Evolutionary conservation across 2,113 vertebrate species (phyloP), one percentile per base, ranked within the genome.

Genomic region (Coracopsis vasa): DNA sequence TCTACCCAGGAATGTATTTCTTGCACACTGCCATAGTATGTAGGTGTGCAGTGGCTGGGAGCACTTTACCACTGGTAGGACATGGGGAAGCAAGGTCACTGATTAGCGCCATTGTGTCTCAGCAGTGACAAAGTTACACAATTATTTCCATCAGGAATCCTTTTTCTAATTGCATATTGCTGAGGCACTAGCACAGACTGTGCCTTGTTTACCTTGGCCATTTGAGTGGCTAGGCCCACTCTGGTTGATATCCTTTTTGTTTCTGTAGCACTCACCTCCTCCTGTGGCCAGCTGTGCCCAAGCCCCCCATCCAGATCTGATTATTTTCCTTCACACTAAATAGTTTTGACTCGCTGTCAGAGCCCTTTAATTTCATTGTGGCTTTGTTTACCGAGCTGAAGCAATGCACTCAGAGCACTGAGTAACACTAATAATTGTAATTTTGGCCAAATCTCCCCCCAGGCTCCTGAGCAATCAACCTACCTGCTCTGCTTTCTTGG

Each of bases 11-110:
- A 54, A 33, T 20, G 13, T 6, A 13, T 54, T 47, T n/a, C 71
- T 77, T 47, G 24, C 58, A 44, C 0, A 0, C 31, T 69, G 74
- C 74, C 0, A 0, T 7, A 16, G 35, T 21, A 5, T 0, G 0
- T 19, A 60, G 51, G 44, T 45, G 60, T 67, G 48, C 42, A 11
- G 87, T 25, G 60, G 28, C 51, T 2, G 0, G 78, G 66, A 88
- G 82, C 70, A 16, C 64, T 29, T n/a, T 8, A 7, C 7, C 5
- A 2, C 44, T 31, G 56, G 25, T 39, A 69, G 62, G 64, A 80
- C 28, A 1, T 0, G 35, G 27, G 53, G 48, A 35, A 78, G 12
- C 42, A 66, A 51, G 54, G 61, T 54, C 89, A 45, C 9, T 1
- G 7, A 14, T 39, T 4, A 65, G 80, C 4, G 2, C 54, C 0